Conservation (phyloP, 2,797 vertebrate species). For the Ataeniobius toweri region DNA sequence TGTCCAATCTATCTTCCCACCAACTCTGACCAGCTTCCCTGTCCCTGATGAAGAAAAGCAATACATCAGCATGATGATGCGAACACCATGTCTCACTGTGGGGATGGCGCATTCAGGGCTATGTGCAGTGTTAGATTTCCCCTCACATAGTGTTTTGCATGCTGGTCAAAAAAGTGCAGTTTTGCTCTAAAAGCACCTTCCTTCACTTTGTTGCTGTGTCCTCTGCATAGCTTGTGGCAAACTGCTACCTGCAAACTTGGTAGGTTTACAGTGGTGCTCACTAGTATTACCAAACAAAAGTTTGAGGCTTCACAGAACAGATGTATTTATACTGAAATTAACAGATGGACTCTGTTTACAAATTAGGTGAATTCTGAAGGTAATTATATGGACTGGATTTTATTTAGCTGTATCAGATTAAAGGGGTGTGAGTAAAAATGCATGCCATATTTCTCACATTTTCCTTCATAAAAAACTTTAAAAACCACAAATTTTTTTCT, state of each 20-base stretch:
- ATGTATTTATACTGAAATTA: not conserved
- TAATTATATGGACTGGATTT: not conserved
- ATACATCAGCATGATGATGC: not conserved
- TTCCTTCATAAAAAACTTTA: not conserved
- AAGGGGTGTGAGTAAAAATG: not conserved
- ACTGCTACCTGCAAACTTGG: not conserved
- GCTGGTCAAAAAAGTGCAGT: not conserved
- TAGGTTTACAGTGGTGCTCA: not conserved
- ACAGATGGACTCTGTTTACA: not conserved
- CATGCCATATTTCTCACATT: not conserved
- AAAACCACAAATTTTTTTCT: not conserved
- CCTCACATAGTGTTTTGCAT: not conserved
- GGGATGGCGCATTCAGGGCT: not conserved
- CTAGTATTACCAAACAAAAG: not conserved
- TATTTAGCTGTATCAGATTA: not conserved
- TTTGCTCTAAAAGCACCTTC: not conserved
- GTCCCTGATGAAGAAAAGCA: not conserved
- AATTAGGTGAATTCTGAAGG: not conserved
- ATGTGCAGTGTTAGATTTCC: not conserved
- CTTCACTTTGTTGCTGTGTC: not conserved
- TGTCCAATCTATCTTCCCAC: too few relatives aligned
- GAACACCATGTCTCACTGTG: too few relatives aligned
- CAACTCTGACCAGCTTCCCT: not conserved
- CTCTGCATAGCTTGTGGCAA: not conserved
- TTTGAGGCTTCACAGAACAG: not conserved